phyloP scores from a whole-genome alignment of 2,888 invertebrate genomes.

The Hedychridium roseum region DNA sequence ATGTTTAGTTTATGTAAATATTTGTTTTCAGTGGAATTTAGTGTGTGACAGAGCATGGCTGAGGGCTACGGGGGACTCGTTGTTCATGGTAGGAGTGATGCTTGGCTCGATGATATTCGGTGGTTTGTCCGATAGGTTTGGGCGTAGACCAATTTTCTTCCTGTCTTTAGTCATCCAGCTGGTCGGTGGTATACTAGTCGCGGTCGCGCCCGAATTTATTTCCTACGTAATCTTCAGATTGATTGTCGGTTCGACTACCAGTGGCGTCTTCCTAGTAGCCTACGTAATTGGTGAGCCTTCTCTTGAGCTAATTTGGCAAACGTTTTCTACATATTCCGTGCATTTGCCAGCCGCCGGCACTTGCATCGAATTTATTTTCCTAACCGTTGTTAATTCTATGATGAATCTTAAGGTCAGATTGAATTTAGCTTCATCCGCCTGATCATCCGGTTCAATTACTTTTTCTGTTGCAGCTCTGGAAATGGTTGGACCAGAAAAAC shows the following conservation, averaged over 20 bases:
- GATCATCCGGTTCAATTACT: not conserved
- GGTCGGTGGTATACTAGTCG: constrained; percentile 72
- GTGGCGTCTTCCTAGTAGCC: constrained; percentile 80
- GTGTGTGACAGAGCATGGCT: constrained; percentile 73
- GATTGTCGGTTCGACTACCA: constrained; percentile 77
- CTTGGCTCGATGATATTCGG: constrained; percentile 78
- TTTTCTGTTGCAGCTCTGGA: constrained; percentile 67
- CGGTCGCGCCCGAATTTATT: constrained; percentile 74
- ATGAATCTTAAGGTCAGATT: no score
- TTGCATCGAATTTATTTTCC: no score
- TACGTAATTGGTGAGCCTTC: constrained; percentile 79
- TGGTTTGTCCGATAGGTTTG: constrained; percentile 76
- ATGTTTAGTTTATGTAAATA: constrained; percentile 1
- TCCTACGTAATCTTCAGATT: constrained; percentile 73
- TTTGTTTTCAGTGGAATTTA: constrained; percentile 69
- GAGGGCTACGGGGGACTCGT: constrained; percentile 72
- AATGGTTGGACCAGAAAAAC: constrained; percentile 76
- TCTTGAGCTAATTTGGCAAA: no score
- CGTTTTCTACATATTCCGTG: no score
- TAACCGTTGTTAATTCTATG: no score
- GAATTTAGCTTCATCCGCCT: no score
- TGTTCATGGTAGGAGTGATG: constrained; percentile 78
- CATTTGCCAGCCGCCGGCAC: no score
- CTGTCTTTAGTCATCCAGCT: constrained; percentile 75
- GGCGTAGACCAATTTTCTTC: constrained; percentile 77